Evolutionary conservation across 2,113 vertebrate species (phyloP).

Genomic region (Corythornis madagascariensis): DNA sequence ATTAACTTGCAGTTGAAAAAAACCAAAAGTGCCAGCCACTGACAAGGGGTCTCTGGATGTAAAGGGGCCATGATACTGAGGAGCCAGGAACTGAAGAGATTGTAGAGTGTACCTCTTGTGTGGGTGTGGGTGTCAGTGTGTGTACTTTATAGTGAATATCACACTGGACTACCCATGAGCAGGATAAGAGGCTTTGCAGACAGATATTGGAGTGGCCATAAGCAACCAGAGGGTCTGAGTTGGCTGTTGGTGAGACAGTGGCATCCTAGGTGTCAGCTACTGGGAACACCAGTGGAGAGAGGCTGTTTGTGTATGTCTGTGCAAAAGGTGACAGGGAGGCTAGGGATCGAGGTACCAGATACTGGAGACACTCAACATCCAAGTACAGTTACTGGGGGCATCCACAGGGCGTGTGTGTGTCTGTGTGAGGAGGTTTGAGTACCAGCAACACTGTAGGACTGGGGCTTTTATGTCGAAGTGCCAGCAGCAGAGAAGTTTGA

Average conservation of each 20-base stretch:
- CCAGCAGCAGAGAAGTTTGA: not conserved
- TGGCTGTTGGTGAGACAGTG: not conserved
- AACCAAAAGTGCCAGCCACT: too few species aligned
- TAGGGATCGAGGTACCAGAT: not conserved
- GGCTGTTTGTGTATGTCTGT: not conserved
- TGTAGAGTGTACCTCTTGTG: fast-evolving
- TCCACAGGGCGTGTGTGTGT: too few species aligned
- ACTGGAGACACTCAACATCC: not conserved
- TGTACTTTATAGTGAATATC: not conserved
- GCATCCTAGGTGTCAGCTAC: not conserved
- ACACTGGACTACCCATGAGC: not conserved
- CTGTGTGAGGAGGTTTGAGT: not conserved
- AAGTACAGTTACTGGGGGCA: not conserved
- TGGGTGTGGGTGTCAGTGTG: too few species aligned
- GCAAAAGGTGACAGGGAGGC: fast-evolving
- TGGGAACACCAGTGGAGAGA: not conserved
- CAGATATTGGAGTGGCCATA: not conserved
- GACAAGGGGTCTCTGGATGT: not conserved
- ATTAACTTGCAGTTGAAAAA: not conserved
- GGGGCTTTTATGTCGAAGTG: not conserved
- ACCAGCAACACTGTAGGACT: not conserved
- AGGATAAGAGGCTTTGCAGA: too few species aligned
- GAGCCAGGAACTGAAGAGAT: not conserved
- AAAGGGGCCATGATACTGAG: not conserved
- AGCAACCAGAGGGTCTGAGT: not conserved